Base-by-base conservation (phyloP, 1,140 invertebrate genomes). In the honey bee (Apis mellifera) region DNA sequence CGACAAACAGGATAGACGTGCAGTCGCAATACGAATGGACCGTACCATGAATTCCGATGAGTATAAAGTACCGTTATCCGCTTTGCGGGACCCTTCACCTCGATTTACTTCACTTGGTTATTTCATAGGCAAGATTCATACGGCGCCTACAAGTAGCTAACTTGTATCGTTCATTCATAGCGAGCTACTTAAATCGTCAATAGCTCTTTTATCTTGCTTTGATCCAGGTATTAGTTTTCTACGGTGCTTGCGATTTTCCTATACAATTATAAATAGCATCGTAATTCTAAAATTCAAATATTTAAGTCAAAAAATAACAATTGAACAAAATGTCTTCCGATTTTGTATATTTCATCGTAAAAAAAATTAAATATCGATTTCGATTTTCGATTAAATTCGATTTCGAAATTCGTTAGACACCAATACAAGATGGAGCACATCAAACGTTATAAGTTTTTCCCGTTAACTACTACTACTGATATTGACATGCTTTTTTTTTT, bases 21-120 rank as follows among this genome's bases (percentile, higher is more conserved):
- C 85, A 79, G 78, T 83, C 77, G 59, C 82, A 84, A 88, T 91
- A 87, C 89, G 90, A 92, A 93, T 93, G 90, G 89, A 92, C 90
- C 90, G 89, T 89, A 89, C 87, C 84, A 85, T 86, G 90, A 93
- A 93, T 93, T 93, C 92, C 92, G 85, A 93, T 88, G 91, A 92
- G 89, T 90, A 89, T 91, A 89, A 89, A 88, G 89, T 93, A 93
- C 93, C 93, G 93, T 94, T 94, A 94, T 21, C 83, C 86, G 86
- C 84, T 92, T 90, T 91, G 89, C 90, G 90, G 89, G 90, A 91
- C 88, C 89, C 89, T 90, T 89, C 89, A 86, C 83, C 89, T 90
- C 90, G 86, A 88, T 89, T 91, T 86, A 89, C 84, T 83, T 84
- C 74, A 64, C 76, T 59, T 59, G 60, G 71, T 82, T 65, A 74